Evolutionary conservation across 2,797 vertebrate genomes (phyloP), one percentile per base, ranked within the genome.

Genomic region (Spinus pinus): DNA sequence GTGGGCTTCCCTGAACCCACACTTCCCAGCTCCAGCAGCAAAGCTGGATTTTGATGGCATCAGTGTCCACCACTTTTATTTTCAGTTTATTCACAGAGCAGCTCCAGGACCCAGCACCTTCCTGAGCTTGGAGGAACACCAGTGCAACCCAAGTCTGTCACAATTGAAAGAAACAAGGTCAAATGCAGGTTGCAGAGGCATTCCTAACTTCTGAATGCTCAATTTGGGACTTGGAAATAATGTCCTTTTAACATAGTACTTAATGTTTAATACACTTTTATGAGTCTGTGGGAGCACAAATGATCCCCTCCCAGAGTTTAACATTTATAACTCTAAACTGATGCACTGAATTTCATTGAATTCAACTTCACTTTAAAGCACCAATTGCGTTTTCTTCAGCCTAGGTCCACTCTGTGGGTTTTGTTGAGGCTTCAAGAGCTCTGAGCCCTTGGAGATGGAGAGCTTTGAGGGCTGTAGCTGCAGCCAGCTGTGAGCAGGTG

Each of bases 271-370:
- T 80, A 12, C 13, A 25, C 21, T 77, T 94, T 96, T 92, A 85
- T n/a, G 64, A 77, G 84, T 46, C 92, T 71, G 2, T 11, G 2
- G 66, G 78, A 93, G 58, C 86, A 70, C 14, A 70, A 85, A n/a
- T 15, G 53, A 53, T 95, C 79, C 84, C 66, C 24, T 80, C 53
- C 84, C 91, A 20, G 49, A 80, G n/a, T 72, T 93, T 70, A 87
- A 72, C 62, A 6, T 79, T 88, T 94, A 20, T 71, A 86, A 19
- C 70, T 69, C 50, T 37, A 28, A 88, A 60, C 49, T 19, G 84
- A 67, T 80, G 64, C 87, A 51, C 74, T 82, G 91, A 58, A 91
- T 87, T 73, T 42, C 79, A 82, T 92, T 88, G 60, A 80, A 67
- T 86, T 85, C 14, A 1, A 27, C 49, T 67, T 77, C 30, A 8